phyloP scores from a whole-genome alignment of 2,113 vertebrate species.

The Laterallus jamaicensis region DNA sequence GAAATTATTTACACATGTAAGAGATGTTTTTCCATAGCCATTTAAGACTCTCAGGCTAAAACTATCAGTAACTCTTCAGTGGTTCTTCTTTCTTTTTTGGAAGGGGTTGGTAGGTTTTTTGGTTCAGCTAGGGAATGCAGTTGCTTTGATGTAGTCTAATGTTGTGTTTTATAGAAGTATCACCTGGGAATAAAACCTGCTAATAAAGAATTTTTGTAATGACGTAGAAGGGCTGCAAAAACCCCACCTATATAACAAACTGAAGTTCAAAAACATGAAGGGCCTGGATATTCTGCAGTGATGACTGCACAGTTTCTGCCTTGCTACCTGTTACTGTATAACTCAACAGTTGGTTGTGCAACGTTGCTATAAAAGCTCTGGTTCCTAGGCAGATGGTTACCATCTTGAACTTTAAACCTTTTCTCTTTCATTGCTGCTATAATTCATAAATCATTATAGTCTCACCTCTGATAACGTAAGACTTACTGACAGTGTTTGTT shows the following conservation, averaged over 20 bases:
- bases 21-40: accelerated
- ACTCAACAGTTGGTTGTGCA: neutral
- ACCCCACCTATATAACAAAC: accelerated
- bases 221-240: neutral
- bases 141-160: neutral
- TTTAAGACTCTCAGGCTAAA: neutral
- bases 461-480: neutral
- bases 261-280: neutral
- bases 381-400: neutral
- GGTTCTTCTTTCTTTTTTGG: neutral
- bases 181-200: neutral
- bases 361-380: neutral
- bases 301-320: neutral
- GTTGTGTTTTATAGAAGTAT: neutral
- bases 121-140: neutral
- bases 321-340: neutral
- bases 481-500: neutral
- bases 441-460: constrained; percentile 5
- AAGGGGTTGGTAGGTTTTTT: neutral
- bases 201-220: neutral
- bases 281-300: neutral
- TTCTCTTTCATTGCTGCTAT: constrained; percentile 20
- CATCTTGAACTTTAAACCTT: constrained; percentile 57
- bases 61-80: neutral
- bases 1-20: accelerated